Conservation (phyloP, 2,113 vertebrate species). For the Numida meleagris region DNA sequence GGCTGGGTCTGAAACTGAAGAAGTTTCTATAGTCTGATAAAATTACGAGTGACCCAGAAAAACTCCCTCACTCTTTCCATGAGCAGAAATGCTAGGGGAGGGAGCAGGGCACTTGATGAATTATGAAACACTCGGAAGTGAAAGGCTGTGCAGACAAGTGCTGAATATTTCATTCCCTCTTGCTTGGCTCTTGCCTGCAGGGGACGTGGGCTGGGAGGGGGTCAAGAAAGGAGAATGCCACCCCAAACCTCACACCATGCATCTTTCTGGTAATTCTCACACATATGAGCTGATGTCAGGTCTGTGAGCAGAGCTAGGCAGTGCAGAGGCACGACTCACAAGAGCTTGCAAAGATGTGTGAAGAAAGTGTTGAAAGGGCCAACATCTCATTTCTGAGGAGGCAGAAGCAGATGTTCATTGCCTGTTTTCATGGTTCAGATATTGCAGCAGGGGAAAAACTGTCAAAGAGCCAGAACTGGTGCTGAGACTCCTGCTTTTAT, state of each 20-base stretch:
- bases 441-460: neutral
- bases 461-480: neutral
- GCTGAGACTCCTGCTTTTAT: too few relatives aligned
- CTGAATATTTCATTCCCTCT: slow-evolving; percentile 52
- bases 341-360: neutral
- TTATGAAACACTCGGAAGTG: slow-evolving; percentile 26
- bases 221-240: neutral
- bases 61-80: slow-evolving; percentile 12
- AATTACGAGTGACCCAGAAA: slow-evolving; percentile 44
- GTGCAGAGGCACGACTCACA: neutral
- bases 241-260: neutral
- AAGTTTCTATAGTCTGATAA: neutral
- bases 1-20: neutral
- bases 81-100: neutral
- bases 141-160: neutral
- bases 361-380: neutral
- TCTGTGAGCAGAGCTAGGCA: neutral
- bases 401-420: neutral
- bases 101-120: slow-evolving; percentile 5
- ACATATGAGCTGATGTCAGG: neutral
- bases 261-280: neutral
- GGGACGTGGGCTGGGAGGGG: neutral
- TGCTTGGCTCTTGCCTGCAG: neutral
- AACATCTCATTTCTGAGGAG: neutral
- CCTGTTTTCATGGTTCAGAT: neutral